Percentiles rank a stretch among this genome's conserved stretches.
These are phyloP conservation scores for Pseudomyrmex sp. DNA, from an alignment of 1,140 invertebrate genomes.

Conservation along the genomic window DNA sequence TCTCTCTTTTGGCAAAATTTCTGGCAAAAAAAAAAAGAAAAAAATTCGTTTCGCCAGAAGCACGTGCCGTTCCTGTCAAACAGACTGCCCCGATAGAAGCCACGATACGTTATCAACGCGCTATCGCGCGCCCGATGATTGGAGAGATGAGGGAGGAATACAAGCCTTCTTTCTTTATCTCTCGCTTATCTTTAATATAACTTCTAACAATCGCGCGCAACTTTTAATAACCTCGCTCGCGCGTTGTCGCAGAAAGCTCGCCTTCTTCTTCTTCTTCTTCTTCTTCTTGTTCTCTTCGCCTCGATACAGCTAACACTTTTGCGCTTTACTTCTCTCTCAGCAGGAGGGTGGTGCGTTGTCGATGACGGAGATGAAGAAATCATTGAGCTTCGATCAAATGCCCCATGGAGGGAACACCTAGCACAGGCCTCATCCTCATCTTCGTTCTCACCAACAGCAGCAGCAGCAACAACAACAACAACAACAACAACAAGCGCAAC, in stretches of 20 bases:
- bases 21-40: constrained; percentile 18
- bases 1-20: background rate
- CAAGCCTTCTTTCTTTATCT: background rate
- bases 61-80: constrained; percentile 39
- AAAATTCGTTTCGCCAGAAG: constrained; percentile 11
- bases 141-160: too few relatives aligned
- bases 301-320: constrained; percentile 71
- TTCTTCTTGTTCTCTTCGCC: background rate
- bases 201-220: constrained; percentile 64
- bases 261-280: too few relatives aligned
- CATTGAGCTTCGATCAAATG: constrained; percentile 86
- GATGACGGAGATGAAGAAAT: constrained; percentile 88
- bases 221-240: constrained; percentile 64
- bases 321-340: constrained; percentile 71
- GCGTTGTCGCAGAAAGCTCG: background rate
- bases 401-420: constrained; percentile 84
- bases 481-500: constrained; percentile 66
- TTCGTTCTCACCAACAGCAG: constrained; percentile 74
- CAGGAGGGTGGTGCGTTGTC: constrained; percentile 87
- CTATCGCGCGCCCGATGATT: background rate
- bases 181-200: constrained; percentile 17
- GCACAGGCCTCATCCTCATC: constrained; percentile 83
- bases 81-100: constrained; percentile 15
- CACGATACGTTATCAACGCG: constrained; percentile 22
- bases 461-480: constrained; percentile 67